These are phyloP conservation scores for Graphium colonna DNA, from an alignment of 2,888 invertebrate species.

Conservation along the genomic window DNA sequence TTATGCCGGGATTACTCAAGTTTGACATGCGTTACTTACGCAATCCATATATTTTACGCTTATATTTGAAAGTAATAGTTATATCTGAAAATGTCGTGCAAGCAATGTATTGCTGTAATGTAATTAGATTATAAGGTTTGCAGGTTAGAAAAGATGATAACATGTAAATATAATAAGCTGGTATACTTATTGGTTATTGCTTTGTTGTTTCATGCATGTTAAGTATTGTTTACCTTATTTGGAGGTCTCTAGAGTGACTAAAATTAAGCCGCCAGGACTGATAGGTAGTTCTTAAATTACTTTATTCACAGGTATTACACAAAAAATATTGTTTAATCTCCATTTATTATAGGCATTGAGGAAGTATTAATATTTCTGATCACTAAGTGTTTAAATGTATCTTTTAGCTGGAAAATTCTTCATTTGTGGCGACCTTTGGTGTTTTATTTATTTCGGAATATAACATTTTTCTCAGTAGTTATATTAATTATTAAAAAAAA, in stretches of 20 bases:
- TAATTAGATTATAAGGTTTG: constrained; percentile 27
- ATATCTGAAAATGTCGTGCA: constrained; percentile 24
- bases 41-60: constrained; percentile 23
- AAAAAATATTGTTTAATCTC: constrained; percentile 7
- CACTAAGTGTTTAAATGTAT: not conserved
- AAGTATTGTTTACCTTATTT: constrained; percentile 3
- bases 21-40: constrained; percentile 21
- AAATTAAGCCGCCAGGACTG: constrained; percentile 17
- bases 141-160: constrained; percentile 23
- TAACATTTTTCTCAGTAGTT: constrained; percentile 27
- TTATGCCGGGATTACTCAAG: constrained; percentile 33
- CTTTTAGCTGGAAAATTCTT: not conserved
- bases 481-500: constrained; percentile 26
- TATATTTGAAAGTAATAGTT: constrained; percentile 25
- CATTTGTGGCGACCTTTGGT: constrained; percentile 1
- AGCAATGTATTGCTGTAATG: constrained; percentile 25
- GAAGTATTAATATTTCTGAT: not conserved
- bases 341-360: not conserved
- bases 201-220: constrained; percentile 22
- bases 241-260: constrained; percentile 11
- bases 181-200: constrained; percentile 19
- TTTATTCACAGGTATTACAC: constrained; percentile 12
- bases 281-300: constrained; percentile 8
- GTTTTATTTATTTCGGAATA: constrained; percentile 5
- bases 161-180: constrained; percentile 26